Evolutionary conservation across 2,113 vertebrate species (phyloP).

Genomic region (Bettongia penicillata): DNA sequence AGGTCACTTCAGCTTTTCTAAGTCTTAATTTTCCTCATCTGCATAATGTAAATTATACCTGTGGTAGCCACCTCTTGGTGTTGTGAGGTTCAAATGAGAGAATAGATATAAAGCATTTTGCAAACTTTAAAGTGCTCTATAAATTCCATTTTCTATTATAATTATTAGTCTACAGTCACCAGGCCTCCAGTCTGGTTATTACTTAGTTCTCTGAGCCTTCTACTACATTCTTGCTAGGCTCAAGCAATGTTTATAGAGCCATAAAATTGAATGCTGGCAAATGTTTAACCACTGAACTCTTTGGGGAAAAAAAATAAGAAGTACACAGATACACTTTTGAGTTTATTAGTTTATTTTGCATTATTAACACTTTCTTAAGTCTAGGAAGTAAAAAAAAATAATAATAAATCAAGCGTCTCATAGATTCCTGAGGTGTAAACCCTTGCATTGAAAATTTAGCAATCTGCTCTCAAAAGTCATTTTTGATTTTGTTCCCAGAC

Average conservation of each 20-base stretch:
- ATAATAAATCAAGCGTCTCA: not conserved
- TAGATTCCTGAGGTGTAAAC: not conserved
- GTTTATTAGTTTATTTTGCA: not conserved
- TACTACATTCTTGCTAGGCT: not conserved
- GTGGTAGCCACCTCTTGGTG: not conserved
- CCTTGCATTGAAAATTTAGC: not conserved
- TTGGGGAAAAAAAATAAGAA: not conserved
- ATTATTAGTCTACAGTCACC: not conserved
- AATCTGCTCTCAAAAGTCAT: not conserved
- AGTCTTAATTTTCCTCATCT: not conserved
- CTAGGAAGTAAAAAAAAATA: not conserved
- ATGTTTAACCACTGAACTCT: not conserved
- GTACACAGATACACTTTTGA: not conserved
- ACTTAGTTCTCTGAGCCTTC: not conserved
- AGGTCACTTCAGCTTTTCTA: not conserved
- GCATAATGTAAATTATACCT: not conserved
- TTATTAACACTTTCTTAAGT: not conserved
- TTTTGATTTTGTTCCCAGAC: not conserved
- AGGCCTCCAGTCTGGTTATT: not conserved
- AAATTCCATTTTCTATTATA: not conserved
- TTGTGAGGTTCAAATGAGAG: not conserved
- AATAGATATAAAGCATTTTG: not conserved
- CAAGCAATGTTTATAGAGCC: not conserved
- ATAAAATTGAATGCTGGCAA: not conserved
- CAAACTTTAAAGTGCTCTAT: not conserved